Evolutionary conservation across 2,888 invertebrate genomes (phyloP), one percentile per base, ranked within the genome.

Genomic region (Coleophora flavipennella): DNA sequence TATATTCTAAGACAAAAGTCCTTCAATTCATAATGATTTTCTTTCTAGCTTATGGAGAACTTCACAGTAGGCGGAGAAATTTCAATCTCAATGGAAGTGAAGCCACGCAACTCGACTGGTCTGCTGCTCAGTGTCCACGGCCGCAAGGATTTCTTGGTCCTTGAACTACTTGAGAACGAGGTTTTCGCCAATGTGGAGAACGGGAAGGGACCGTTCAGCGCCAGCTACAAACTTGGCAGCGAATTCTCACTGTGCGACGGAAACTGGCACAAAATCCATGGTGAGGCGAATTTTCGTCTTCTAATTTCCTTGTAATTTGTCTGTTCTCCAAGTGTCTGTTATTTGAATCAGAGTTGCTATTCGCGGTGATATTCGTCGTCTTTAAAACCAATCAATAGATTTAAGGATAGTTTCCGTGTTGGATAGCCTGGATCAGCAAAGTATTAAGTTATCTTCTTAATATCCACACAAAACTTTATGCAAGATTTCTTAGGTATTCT

Each of bases 181-280:
- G 88, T 99, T 13, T 89, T 90, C 43, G 91, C 96, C 53, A 90
- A 91, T 1, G 95, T 93, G 1, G 94, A 95, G 51, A 93, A 94
- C 55, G 93, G 93, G 0, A 91, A 89, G 57, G 96, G 95, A 8
- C 89, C 91, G 1, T 91, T 94, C 53, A 88, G 89, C 2, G 91
- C 95, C 2, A 88, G 87, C 13, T 95, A 90, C 67, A 87, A 87
- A 38, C 83, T 90, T 0, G 89, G 89, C 27, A 84, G 88, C 34
- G 87, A 88, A 36, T 87, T 88, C 43, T 89, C 91, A 54, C 88
- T 97, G 45, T 99, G 99, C 65, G 96, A 99, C 72, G 98, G 99
- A 35, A 87, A 93, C 40, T 99, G 98, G 98, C 97, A 99, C 64
- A 91, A 88, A 41, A 93, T 97, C 56, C 87, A 89, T 74, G 91